Evolutionary conservation across 2,888 invertebrate species (phyloP).

Genomic region (Amphipoea oculea): DNA sequence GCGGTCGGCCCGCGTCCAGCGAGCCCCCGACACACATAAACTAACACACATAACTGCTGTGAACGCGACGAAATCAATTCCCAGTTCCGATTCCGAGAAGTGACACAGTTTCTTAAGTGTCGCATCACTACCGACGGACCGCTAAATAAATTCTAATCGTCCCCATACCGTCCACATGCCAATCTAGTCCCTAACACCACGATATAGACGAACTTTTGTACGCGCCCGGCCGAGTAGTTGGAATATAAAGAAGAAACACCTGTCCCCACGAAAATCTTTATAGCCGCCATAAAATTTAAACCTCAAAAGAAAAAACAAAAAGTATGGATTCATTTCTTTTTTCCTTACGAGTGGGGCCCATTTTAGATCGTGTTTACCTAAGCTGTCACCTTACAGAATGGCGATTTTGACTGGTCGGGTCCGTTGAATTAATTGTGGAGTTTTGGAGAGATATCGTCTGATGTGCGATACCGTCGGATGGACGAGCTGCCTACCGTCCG

Average conservation of each 20-base stretch:
- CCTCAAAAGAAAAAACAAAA: slow-evolving; percentile 88
- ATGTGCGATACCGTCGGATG: slow-evolving; percentile 84
- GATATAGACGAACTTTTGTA: slow-evolving; percentile 80
- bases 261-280: slow-evolving; percentile 90
- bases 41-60: slow-evolving; percentile 87
- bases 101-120: slow-evolving; percentile 90
- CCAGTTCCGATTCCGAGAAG: slow-evolving; percentile 89
- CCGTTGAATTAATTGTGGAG: slow-evolving; percentile 88
- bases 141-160: slow-evolving; percentile 89
- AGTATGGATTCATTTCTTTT: slow-evolving; percentile 82
- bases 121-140: slow-evolving; percentile 89
- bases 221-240: slow-evolving; percentile 80
- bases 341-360: slow-evolving; percentile 84
- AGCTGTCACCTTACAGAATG: slow-evolving; percentile 90
- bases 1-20: slow-evolving; percentile 60
- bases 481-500: slow-evolving; percentile 80
- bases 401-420: slow-evolving; percentile 88
- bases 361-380: slow-evolving; percentile 90
- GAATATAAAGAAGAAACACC: slow-evolving; percentile 90
- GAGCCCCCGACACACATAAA: slow-evolving; percentile 81
- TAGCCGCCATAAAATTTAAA: slow-evolving; percentile 90
- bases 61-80: slow-evolving; percentile 89
- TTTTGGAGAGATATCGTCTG: slow-evolving; percentile 87
- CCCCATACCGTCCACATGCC: slow-evolving; percentile 77
- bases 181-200: slow-evolving; percentile 84